phyloP scores from a whole-genome alignment of 1,140 invertebrate genomes.

The Apis mellifera region Amel_HAv3.1 CM009937.2:11816501-11817000 shows the following conservation, averaged over 20 bases:
- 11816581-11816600: constrained; percentile 38
- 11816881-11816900: too few relatives aligned
- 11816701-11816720: too few relatives aligned
- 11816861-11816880: too few relatives aligned
- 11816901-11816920: too few relatives aligned
- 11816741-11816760: too few relatives aligned
- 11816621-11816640: neutral
- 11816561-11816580: constrained; percentile 53
- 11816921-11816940: neutral
- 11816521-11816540: constrained; percentile 43
- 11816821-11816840: too few relatives aligned
- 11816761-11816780: too few relatives aligned
- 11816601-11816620: constrained; percentile 34
- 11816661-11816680: too few relatives aligned
- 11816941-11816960: neutral
- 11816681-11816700: neutral
- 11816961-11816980: constrained; percentile 22
- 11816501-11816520: constrained; percentile 52
- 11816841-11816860: too few relatives aligned
- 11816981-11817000: constrained; percentile 17
- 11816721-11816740: too few relatives aligned
- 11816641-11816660: neutral
- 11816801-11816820: too few relatives aligned
- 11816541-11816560: constrained; percentile 58
- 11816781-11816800: too few relatives aligned